A percentile compares a stretch with the other conserved stretches of the same genome.
Conservation (phyloP, 2,797 vertebrate genomes). For the Graptemys geographica region DNA sequence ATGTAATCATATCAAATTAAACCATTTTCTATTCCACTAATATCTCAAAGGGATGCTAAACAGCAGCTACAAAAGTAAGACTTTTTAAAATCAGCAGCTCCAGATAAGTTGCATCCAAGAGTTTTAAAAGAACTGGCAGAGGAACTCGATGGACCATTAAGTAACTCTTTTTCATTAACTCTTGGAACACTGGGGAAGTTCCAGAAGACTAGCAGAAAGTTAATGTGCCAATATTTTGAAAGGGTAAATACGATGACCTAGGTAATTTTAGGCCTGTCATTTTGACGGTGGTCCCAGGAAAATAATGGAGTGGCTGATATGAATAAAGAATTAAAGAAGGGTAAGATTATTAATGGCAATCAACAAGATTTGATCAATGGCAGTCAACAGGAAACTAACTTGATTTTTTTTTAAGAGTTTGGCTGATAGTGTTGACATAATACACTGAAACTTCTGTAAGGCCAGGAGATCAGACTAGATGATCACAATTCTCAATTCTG, state of each 20-base stretch:
- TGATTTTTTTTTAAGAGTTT: no score
- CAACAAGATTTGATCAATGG: no score
- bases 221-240: neutral
- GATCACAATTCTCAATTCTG: no score
- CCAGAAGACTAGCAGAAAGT: neutral
- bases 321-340: no score
- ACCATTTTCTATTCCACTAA: neutral
- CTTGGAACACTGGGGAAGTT: neutral
- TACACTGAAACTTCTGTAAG: no score
- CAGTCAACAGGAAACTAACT: no score
- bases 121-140: neutral
- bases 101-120: neutral
- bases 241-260: neutral
- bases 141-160: neutral
- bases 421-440: no score
- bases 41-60: neutral
- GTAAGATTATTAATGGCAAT: no score
- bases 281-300: neutral
- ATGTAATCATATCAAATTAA: neutral
- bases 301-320: neutral
- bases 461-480: no score
- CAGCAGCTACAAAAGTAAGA: neutral
- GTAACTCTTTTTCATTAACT: neutral
- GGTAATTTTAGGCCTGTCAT: neutral
- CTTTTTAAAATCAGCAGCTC: neutral